Evolutionary conservation across 2,113 vertebrate genomes (phyloP), one percentile per base, ranked within the genome.

Genomic region (Noturus placidus): DNA sequence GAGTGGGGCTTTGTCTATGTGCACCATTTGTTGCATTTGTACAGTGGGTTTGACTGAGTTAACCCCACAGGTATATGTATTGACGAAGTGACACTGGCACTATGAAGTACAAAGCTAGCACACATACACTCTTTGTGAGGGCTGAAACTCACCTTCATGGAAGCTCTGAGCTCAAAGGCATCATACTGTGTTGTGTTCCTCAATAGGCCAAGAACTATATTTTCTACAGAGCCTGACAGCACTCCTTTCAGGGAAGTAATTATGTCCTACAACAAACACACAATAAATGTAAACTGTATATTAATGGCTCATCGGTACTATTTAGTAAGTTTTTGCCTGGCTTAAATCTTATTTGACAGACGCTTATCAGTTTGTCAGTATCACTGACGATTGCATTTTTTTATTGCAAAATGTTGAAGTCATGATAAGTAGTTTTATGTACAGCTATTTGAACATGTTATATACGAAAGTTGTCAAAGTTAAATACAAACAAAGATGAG

Each of bases 111-210:
- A 80, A 52, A 10, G 38, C 52, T 80, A 8, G 30, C 5, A 27
- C 4, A 50, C 11, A 14, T 76, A 52, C 46, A 30, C 20, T 59
- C 1, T 22, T 35, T 13, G 8, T 27, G 56, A 27, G 2, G 56
- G 38, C 19, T 69, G 27, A 74, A 83, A 46, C 92, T 93, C 93
- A 99, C 98, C 96, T 99, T 99, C 92, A 99, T 97, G 81, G 98
- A 94, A 17, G 93, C 95, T 94, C 95, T 97, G 90, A 99, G 90
- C 92, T 97, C 97, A 0, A 96, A 95, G 87, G 97, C 97, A 3
- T 99, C 98, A 6, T 95, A 99, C 92, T 99, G 97, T 63, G 95
- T 67, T 2, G 97, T 96, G 92, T 97, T 98, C 93, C 97, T 99
- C 96, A 99, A 94, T 82, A 99, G 93, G 17, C 97, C 98, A 86